Percentiles rank a stretch among this genome's conserved stretches.
Evolutionary conservation across 1,140 invertebrate genomes (phyloP).

Genomic region (Sminthurides bifidus): DNA sequence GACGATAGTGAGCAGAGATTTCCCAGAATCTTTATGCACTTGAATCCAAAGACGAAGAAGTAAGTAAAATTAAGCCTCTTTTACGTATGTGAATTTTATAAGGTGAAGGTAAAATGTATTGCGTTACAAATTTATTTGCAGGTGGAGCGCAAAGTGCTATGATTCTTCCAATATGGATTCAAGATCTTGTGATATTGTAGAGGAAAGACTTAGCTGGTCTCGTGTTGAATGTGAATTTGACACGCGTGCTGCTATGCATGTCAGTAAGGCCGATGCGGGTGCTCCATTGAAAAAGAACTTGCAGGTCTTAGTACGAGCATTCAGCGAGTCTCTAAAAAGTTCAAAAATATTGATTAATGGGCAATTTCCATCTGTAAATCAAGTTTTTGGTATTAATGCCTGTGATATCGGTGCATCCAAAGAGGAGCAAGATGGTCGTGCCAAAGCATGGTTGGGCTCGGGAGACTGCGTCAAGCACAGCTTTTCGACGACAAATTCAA

Average conservation of each 20-base stretch:
- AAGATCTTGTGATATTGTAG: slow-evolving; percentile 44
- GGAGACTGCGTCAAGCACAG: not conserved
- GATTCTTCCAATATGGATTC: slow-evolving; percentile 38
- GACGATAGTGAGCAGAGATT: slow-evolving; percentile 35
- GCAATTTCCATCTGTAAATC: slow-evolving; percentile 8
- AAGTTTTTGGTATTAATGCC: too few relatives aligned
- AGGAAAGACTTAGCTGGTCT: slow-evolving; percentile 11
- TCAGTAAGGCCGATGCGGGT: slow-evolving; percentile 14
- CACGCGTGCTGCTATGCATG: slow-evolving; percentile 22
- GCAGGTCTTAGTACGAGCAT: slow-evolving; percentile 21
- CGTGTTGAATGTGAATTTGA: slow-evolving; percentile 30
- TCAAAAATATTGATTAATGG: slow-evolving; percentile 23
- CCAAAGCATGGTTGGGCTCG: too few relatives aligned
- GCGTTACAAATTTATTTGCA: slow-evolving; percentile 6
- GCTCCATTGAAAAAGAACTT: slow-evolving; percentile 28
- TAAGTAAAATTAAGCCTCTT: slow-evolving; percentile 30
- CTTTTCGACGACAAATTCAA: slow-evolving; percentile 1
- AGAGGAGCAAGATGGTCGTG: too few relatives aligned
- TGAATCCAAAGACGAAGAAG: slow-evolving; percentile 41
- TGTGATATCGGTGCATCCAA: too few relatives aligned
- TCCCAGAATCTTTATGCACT: slow-evolving; percentile 43
- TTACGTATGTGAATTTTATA: slow-evolving; percentile 2
- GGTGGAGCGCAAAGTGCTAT: slow-evolving; percentile 33
- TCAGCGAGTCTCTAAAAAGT: slow-evolving; percentile 14
- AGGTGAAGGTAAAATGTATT: not conserved